Base-by-base conservation (phyloP, 2,797 vertebrate species). In the Amblyopsis hoosieri region DNA sequence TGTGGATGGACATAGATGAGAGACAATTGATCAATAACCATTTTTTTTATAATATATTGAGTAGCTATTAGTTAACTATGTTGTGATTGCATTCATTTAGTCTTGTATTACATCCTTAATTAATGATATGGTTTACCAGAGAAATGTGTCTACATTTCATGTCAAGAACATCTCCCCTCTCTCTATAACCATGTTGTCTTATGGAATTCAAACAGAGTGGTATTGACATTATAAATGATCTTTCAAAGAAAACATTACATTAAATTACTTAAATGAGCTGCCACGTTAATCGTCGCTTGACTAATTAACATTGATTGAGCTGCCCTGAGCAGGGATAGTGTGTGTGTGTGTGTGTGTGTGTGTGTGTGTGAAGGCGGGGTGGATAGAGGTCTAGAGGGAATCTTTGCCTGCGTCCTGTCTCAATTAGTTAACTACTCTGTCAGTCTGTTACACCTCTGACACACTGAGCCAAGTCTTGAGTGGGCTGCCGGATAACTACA, bases 191-290 rank as follows among this genome's bases (percentile, higher is more conserved):
- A 90, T 87, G 91, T 84, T 87, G 75, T 89, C 91, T 93, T 94
- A 90, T 94, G 91, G 83, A 93, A 91, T 91, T 94, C 93, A 94
- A 94, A 95, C 93, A 91, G 85, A 91, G 89, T 89, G 86, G 91
- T 95, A 91, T 95, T 95, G 93, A 96, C 94, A 95, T 86, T 94
- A 91, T 91, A 90, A 92, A 92, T 84, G 83, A 94, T 93, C 93
- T 92, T 92, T 91, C 91, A 93, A 93, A 94, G 90, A 89, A 93
- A 93, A 94, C 90, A 85, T 94, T 93, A 94, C 90, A 92, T 88
- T 82, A 93, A 93, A 91, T 89, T 93, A 94, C 93, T 93, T 92
- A 78, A 93, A 95, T 94, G 94, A 95, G 94, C 94, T 91, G 93
- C 85, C 87, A 90, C 93, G 95, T 95, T 91, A 95, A 95, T 95